Evolutionary conservation across 2,113 vertebrate genomes (phyloP).

Genomic region (Podilymbus podiceps): DNA sequence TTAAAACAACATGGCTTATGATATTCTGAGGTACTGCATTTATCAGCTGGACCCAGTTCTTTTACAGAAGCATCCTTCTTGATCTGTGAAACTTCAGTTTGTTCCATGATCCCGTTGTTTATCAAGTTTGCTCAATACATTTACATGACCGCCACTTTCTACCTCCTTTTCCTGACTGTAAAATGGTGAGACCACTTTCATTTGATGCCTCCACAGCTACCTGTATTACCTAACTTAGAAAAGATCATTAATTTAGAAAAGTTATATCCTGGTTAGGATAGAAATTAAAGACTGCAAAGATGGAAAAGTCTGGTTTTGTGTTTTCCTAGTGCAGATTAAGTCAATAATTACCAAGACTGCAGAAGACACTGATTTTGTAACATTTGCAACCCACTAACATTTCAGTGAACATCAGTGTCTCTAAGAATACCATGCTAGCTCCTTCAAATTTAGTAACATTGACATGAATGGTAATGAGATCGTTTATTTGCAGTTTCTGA

Average conservation of each 20-base stretch:
- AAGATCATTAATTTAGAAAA: background rate
- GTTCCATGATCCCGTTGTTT: background rate
- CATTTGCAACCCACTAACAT: background rate
- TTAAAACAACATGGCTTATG: background rate
- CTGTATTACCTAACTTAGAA: background rate
- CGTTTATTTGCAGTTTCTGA: background rate
- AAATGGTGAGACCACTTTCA: background rate
- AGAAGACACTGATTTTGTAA: background rate
- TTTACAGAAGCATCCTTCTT: background rate
- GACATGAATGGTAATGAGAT: background rate
- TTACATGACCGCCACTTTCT: background rate
- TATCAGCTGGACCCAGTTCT: background rate
- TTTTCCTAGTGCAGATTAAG: background rate
- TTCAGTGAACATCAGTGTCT: background rate
- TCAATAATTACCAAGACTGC: background rate
- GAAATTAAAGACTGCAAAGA: background rate
- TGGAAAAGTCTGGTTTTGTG: background rate
- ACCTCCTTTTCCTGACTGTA: background rate
- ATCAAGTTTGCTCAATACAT: background rate
- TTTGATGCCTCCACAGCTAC: background rate
- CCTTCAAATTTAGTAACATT: background rate
- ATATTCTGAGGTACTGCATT: background rate
- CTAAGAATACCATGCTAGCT: background rate
- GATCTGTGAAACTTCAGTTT: background rate
- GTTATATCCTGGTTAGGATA: background rate